Percentiles rank a stretch among this genome's conserved stretches.
These are phyloP conservation scores for Yponomeuta plumbellus DNA, from an alignment of 2,888 invertebrate genomes.

Conservation along the genomic window DNA sequence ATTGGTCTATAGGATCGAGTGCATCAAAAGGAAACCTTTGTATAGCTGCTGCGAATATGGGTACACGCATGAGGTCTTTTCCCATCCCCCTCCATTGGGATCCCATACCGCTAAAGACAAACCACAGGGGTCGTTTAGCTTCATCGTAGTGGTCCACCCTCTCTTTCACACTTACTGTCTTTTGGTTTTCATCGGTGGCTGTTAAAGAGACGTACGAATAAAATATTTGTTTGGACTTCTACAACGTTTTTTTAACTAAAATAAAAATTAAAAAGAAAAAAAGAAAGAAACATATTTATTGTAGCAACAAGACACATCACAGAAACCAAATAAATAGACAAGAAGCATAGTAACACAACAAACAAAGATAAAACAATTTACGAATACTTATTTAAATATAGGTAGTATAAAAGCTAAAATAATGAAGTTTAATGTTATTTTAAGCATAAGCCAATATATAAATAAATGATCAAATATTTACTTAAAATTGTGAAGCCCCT, in stretches of 20 bases:
- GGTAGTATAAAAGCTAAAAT: not conserved
- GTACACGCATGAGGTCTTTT: slow-evolving; percentile 77
- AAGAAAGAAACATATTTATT: no score
- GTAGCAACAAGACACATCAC: no score
- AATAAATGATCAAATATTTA: slow-evolving; percentile 26
- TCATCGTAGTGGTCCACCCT: slow-evolving; percentile 42
- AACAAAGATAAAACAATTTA: no score
- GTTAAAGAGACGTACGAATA: not conserved
- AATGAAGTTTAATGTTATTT: not conserved
- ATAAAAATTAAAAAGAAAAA: no score
- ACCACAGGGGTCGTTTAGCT: slow-evolving; percentile 76
- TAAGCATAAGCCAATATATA: not conserved
- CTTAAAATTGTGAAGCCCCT: slow-evolving; percentile 51
- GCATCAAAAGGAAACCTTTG: slow-evolving; percentile 38
- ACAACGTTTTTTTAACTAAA: no score
- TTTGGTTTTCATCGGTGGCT: slow-evolving; percentile 39
- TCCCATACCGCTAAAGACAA: slow-evolving; percentile 84
- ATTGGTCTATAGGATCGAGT: no score
- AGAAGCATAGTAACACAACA: no score
- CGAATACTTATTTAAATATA: no score
- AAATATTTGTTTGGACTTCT: no score
- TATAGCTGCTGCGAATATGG: slow-evolving; percentile 76
- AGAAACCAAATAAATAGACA: no score
- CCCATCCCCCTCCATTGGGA: slow-evolving; percentile 84
- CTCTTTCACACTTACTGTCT: slow-evolving; percentile 41